phyloP scores from a whole-genome alignment of 92 coral and sea anemone genomes.

The Epizoanthus scotinus region DNA sequence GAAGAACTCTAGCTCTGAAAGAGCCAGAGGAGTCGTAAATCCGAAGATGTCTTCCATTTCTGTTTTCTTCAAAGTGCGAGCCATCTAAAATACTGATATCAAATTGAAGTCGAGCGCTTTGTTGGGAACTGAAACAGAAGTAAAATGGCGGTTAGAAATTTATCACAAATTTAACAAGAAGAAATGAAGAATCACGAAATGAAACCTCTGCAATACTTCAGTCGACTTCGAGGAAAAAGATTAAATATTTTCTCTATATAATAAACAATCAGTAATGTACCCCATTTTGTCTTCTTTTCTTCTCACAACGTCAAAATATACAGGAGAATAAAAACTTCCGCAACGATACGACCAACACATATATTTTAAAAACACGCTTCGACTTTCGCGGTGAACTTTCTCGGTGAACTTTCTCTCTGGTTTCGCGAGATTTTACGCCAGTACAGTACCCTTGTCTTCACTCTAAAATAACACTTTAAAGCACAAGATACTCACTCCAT shows the following conservation, averaged over 20 bases:
- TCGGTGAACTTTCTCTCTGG: neutral
- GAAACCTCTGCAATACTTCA: neutral
- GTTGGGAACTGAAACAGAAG: conserved; percentile 56
- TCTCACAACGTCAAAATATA: neutral
- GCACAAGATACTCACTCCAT: conserved; percentile 78
- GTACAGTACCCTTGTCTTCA: neutral
- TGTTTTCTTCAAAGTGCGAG: conserved; percentile 77
- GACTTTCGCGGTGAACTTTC: neutral
- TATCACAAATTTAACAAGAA: too few relatives aligned
- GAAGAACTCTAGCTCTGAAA: conserved; percentile 81
- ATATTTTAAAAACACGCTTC: too few relatives aligned
- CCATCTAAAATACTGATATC: conserved; percentile 52
- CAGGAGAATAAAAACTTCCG: neutral
- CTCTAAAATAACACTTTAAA: neutral
- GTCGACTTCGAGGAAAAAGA: too few relatives aligned
- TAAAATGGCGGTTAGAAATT: conserved; percentile 5
- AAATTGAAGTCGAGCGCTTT: conserved; percentile 38
- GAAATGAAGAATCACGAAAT: neutral
- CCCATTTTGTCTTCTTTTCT: conserved; percentile 5
- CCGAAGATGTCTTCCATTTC: conserved; percentile 66
- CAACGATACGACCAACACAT: neutral
- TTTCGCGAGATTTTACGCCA: neutral
- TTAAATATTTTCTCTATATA: neutral
- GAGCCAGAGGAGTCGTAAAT: conserved; percentile 60
- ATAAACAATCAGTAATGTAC: neutral